Base-by-base conservation (phyloP, 1,140 invertebrate species). In the Drosophila ananassae region DNA sequence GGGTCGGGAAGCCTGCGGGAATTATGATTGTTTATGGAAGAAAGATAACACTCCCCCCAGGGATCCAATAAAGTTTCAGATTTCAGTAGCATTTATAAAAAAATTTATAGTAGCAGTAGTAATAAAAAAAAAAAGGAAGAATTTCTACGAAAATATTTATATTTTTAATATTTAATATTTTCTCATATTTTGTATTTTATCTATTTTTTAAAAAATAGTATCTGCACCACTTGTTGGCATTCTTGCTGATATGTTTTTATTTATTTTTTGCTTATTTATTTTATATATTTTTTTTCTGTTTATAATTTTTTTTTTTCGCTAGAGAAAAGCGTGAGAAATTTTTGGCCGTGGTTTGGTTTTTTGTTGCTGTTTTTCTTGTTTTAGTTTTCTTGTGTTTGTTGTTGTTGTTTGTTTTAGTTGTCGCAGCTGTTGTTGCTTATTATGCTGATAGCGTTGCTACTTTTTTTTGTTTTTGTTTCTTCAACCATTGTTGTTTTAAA, bases 241-340 rank as follows among this genome's bases (percentile, higher is more conserved):
- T 54, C 41, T 55, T 56, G 37, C 73, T 44, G 61, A 46, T 67
- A 53, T 56, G 47, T 57, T 69, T 50, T 64, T 17, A 17, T 22
- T 51, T 56, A 51, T 17, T 30, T 28, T 34, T 32, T 56, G 28
- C 34, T 34, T 34, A 34, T 34, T 57, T 69, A 46, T 72, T 22
- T 52, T 34, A 37, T 30, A 28, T 48, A 32, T 61, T 48, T 52
- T 24, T 59, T 50, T 63, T 47, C 44, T 73, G 44, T 60, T 39
- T 52, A 34, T 34, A 34, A 34, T 34, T 4, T 60, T 64, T 61
- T 39, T 68, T 60, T 60, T 50, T 51, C 60, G 59, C 46, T 73
- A 66, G 81, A 85, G 81, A 84, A 84, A 84, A 84, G 81, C 81
- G 81, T 84, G 81, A 84, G 81, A 84, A 84, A 84, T 84, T 84